These are phyloP conservation scores for Caenorhabditis virilis DNA, from an alignment of 2,888 invertebrate species.

Conservation along the genomic window DNA sequence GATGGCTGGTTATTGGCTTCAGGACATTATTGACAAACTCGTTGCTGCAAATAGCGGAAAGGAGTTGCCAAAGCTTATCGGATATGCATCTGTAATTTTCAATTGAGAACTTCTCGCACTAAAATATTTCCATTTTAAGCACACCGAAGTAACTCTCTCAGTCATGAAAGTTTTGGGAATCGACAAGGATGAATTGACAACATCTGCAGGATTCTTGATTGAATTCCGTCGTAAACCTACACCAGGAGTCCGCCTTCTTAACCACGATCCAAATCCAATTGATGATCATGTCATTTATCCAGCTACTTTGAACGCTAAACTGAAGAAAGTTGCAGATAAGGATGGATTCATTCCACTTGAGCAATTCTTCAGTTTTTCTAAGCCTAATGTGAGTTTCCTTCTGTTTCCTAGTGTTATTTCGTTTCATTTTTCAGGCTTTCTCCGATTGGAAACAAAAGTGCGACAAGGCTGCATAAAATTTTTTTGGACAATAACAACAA, in stretches of 20 bases:
- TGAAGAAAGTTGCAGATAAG: constrained; percentile 22
- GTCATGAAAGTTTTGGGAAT: constrained; percentile 50
- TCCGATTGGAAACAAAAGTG: constrained; percentile 26
- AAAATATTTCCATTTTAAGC: constrained; percentile 24
- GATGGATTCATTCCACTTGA: constrained; percentile 34
- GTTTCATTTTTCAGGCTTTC: constrained; percentile 14
- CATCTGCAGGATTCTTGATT: constrained; percentile 55
- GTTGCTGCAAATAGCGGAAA: constrained; percentile 28
- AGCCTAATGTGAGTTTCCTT: constrained; percentile 19
- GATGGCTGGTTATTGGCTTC: constrained; percentile 57
- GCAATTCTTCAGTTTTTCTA: constrained; percentile 18
- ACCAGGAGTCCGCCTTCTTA: constrained; percentile 45
- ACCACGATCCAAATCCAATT: constrained; percentile 56
- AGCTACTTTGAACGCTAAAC: constrained; percentile 26
- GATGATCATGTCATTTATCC: constrained; percentile 54
- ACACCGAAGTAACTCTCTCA: constrained; percentile 54
- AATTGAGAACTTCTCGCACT: background rate
- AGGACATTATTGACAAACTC: constrained; percentile 37
- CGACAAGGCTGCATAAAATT: constrained; percentile 7
- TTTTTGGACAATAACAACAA: background rate
- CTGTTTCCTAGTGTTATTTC: background rate
- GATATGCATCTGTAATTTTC: constrained; percentile 48
- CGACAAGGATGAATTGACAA: constrained; percentile 46
- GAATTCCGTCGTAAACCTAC: constrained; percentile 38
- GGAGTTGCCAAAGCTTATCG: constrained; percentile 32